Base-by-base conservation (phyloP, 1,140 invertebrate species). In the Drosophila ananassae region DNA sequence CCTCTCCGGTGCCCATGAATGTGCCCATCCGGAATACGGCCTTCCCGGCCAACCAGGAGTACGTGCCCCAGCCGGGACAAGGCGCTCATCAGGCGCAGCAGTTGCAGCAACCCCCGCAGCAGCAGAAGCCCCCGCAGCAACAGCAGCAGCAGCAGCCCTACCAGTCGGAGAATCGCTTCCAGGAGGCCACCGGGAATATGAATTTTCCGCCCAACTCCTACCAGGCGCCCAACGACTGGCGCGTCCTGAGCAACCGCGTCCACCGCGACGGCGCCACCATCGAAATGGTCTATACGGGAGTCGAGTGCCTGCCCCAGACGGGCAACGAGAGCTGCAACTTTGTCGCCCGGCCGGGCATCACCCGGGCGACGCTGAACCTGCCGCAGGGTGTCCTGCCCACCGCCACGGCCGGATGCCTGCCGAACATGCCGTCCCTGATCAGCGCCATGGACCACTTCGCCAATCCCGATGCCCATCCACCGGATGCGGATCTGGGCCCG, bases 281-380 rank as follows among this genome's bases (percentile, higher is more conserved):
- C 4, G 57, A 75, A 10, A 56, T 68, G 51, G 44, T 77, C 37
- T 75, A 75, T 63, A 68, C 72, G 0, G 62, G 61, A 12, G 0
- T 2, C n/a, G 34, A 22, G 13, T 13, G 22, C n/a, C 9, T 61
- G 3, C 62, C 56, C 7, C 25, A 12, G 41, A 2, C n/a, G 9
- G 41, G 41, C 10, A 34, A 4, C 39, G 67, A 22, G 9, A 39
- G 3, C 6, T 7, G 3, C 2, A 32, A 0, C 10, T 50, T 75
- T 3, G 24, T 22, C 5, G 74, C 72, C 17, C 54, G 21, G 12
- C 72, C 74, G 4, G 63, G 57, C 0, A 28, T 67, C 0, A 68
- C 72, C 1, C 72, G 56, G 6, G 32, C 57, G 9, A 68, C 13
- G 1, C 21, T 74, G 7, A 22, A 61, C 2, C 8, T 68, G 48